These are phyloP conservation scores for Ceuthmochares aereus DNA, from an alignment of 2,113 vertebrate genomes.

Conservation along the genomic window DNA sequence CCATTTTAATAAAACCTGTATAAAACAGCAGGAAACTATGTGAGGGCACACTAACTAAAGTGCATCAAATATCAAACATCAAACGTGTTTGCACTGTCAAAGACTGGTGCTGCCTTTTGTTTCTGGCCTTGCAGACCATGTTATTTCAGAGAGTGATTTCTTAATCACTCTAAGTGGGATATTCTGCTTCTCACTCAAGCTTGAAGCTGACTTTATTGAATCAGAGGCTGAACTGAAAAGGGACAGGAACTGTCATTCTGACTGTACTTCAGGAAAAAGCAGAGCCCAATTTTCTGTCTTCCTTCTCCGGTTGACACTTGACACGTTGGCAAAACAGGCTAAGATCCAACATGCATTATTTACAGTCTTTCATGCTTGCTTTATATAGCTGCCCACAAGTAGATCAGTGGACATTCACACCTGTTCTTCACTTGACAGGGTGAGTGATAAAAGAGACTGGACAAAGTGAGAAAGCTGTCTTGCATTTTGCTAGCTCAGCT, in stretches of 20 bases:
- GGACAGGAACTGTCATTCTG: not conserved
- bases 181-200: not conserved
- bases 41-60: not conserved
- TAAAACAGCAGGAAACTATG: not conserved
- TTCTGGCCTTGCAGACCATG: not conserved
- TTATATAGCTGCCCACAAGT: not conserved
- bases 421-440: fast-evolving
- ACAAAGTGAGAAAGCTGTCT: not conserved
- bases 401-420: not conserved
- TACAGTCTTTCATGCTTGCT: not conserved
- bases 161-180: not conserved
- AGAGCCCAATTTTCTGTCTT: not conserved
- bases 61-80: not conserved
- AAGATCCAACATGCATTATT: not conserved
- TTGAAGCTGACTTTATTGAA: not conserved
- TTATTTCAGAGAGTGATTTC: not conserved
- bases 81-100: not conserved
- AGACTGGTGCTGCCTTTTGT: not conserved
- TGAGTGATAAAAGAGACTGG: not conserved
- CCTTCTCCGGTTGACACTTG: fast-evolving
- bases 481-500: fast-evolving
- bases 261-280: fast-evolving
- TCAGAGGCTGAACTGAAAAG: not conserved
- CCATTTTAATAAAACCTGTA: not conserved
- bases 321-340: fast-evolving